Evolutionary conservation across 2,888 invertebrate species (phyloP), one percentile per base, ranked within the genome.

Genomic region (Ennomos fuscantarius): DNA sequence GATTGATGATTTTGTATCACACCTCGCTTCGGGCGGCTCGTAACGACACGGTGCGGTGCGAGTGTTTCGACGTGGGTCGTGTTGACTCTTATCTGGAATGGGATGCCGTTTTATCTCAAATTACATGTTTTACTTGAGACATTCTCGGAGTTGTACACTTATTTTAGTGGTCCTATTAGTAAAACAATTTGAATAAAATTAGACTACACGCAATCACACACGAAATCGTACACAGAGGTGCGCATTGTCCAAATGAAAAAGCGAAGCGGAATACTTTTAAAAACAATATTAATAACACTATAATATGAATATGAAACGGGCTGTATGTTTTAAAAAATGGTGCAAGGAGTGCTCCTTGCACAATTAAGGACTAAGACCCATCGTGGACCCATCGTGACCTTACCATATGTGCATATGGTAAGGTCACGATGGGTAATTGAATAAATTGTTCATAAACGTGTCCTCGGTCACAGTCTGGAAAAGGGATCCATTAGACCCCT

Each of bases 1-100:
- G 92, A 92, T 91, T 92, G 92, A 92, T 92, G 92, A 92, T 91
- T 91, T 90, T 91, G 92, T 92, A 91, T 91, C 92, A 92, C 91
- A 91, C 91, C 92, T 92, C 89, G 91, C 91, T 90, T 84, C 86
- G 83, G 91, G 92, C 91, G 88, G 86, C 87, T 86, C 87, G 90
- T 89, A 88, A 90, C 91, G 91, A 89, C 87, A 86, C 81, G 82
- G 87, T 46, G 43, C 39, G 40, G 48, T 41, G 46, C 24, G 24
- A 24, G 84, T 85, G 86, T 83, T 84, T 86, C 87, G 87, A 89
- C 90, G 89, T 89, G 89, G 89, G 87, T 87, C 88, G 85, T 85
- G 85, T 89, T 86, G 83, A 82, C 78, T 82, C 89, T 92, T 92
- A 92, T 92, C 92, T 91, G 78, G 87, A 88, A 91, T 89, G 86